Evolutionary conservation across 2,797 vertebrate genomes (phyloP), one percentile per base, ranked within the genome.

Genomic region (Pangasius macronema): DNA sequence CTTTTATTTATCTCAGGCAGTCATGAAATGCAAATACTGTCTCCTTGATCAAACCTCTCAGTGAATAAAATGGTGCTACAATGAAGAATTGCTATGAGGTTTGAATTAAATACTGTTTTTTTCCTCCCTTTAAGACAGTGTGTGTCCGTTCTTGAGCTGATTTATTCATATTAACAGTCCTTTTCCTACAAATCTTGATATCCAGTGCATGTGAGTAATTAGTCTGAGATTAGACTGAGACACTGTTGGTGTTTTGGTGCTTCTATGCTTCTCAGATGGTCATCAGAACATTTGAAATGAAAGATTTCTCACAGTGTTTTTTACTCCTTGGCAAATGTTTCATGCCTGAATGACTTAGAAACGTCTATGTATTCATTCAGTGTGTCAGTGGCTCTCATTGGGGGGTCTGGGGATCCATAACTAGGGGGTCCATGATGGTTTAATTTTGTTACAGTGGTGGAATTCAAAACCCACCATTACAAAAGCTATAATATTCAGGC

Each of bases 1-100:
- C 46, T 61, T 86, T 75, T 86, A 68, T 88, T 85, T 90, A 89
- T 91, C 92, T 94, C 90, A 91, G 89, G 92, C 93, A 73, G 84
- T 59, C 83, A 51, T 13, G 33, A 88, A 81, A 79, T 18, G 33
- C 57, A 90, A 73, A 82, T 80, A 73, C 27, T 57, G 85, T 89
- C 61, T 85, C 57, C 82, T 83, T 86, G 88, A 87, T 91, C 87
- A 88, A 86, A 85, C 76, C 36, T 49, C 39, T 76, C 39, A 87
- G 86, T 92, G 91, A 88, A 85, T 46, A 83, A 59, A 90, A 87
- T 90, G 89, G 93, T 94, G 91, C 93, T 93, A 84, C 67, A 76
- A 30, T 36, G 30, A 82, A 20, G 27, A 85, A 84, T 49, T 57
- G 75, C 42, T 46, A 30, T 67, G 42, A 84, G 22, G 46, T 87